Percentiles rank a stretch among this genome's conserved stretches.
These are phyloP conservation scores for Eurosta solidaginis DNA, from an alignment of 1,140 invertebrate species.

Conservation along the genomic window DNA sequence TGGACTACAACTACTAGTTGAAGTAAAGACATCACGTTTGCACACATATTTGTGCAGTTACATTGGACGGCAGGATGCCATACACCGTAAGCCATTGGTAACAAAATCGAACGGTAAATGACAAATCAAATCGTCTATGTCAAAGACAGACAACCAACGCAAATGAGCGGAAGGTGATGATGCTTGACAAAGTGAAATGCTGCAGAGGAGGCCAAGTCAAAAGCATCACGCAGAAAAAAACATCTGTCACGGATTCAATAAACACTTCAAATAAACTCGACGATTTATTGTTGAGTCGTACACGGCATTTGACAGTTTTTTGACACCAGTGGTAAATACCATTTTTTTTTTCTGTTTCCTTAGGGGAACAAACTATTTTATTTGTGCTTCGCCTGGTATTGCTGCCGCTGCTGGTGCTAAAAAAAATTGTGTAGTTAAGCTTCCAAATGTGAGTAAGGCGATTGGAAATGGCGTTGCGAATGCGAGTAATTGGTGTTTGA, in stretches of 20 bases:
- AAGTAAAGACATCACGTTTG: background rate
- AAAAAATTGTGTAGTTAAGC: background rate
- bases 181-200: background rate
- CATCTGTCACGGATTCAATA: conserved; percentile 38
- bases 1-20: background rate
- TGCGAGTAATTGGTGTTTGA: conserved; percentile 28
- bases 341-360: no score
- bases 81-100: background rate
- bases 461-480: background rate
- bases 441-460: background rate
- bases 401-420: background rate
- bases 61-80: background rate
- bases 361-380: conserved; percentile 2
- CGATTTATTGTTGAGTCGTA: conserved; percentile 36
- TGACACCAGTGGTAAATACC: conserved; percentile 24
- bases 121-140: conserved; percentile 20
- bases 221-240: conserved; percentile 12
- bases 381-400: background rate
- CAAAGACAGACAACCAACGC: conserved; percentile 14
- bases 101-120: background rate
- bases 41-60: background rate
- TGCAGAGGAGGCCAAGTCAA: background rate
- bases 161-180: background rate
- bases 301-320: conserved; percentile 35
- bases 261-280: conserved; percentile 39